Conservation (phyloP, 2,113 vertebrate genomes). For the Oreotrochilus melanogaster region DNA sequence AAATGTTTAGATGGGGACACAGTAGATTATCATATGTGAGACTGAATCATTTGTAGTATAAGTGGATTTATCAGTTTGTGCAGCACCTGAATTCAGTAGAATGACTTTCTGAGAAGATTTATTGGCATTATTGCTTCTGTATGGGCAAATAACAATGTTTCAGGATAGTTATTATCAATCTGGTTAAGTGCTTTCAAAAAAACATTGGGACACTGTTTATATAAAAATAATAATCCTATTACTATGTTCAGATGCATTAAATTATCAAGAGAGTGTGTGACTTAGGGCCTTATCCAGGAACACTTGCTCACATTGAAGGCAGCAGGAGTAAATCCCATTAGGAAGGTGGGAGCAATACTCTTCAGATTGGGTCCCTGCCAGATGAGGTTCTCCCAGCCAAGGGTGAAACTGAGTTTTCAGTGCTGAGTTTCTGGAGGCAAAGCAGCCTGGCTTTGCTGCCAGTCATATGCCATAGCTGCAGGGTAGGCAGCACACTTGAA, state of each 20-base stretch:
- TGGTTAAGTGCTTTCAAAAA: not conserved
- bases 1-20: not conserved
- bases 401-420: not conserved
- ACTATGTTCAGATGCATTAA: not conserved
- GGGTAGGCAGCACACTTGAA: not conserved
- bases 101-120: not conserved
- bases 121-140: not conserved
- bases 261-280: not conserved
- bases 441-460: not conserved
- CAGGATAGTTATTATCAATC: not conserved
- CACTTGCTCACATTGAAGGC: not conserved
- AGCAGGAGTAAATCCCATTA: not conserved
- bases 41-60: not conserved
- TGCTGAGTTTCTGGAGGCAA: not conserved
- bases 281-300: not conserved
- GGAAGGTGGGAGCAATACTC: not conserved
- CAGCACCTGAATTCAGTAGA: not conserved
- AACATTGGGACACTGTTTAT: not conserved
- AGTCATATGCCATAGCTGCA: accelerated
- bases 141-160: not conserved
- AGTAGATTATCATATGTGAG: not conserved
- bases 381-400: not conserved
- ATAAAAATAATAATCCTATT: not conserved
- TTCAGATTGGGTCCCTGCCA: not conserved
- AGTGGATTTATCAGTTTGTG: not conserved